Evolutionary conservation across 2,888 invertebrate species (phyloP).

Genomic region (Rhingia rostrata): DNA sequence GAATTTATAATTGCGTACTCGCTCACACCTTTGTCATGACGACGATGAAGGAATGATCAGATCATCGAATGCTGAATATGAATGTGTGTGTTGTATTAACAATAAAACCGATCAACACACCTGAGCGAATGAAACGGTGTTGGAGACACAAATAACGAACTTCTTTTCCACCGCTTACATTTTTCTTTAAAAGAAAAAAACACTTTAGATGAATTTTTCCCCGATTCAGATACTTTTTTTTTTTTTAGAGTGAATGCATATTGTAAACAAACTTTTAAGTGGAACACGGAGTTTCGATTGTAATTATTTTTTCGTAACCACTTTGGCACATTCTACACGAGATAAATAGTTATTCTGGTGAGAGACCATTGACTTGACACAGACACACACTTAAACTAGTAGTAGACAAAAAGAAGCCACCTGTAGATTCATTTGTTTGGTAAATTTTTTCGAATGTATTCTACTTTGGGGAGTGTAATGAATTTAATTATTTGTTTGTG

Average conservation of each 20-base stretch:
- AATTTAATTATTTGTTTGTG: constrained; percentile 3
- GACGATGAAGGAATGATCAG: constrained; percentile 20
- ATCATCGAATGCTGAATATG: constrained; percentile 21
- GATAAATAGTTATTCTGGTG: constrained; percentile 18
- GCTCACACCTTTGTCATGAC: constrained; percentile 58
- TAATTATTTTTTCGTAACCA: constrained; percentile 17
- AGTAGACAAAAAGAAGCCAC: constrained; percentile 56
- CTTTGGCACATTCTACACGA: constrained; percentile 2
- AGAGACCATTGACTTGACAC: constrained; percentile 37
- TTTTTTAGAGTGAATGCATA: constrained; percentile 1
- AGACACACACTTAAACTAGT: constrained; percentile 6
- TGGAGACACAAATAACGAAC: constrained; percentile 20
- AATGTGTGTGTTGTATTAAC: constrained; percentile 10
- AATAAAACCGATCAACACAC: constrained; percentile 57
- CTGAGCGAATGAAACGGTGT: constrained; percentile 57
- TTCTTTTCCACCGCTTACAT: constrained; percentile 45
- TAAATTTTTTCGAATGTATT: constrained; percentile 20
- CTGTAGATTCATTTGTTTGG: constrained; percentile 61
- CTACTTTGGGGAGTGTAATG: background rate
- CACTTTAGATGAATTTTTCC: constrained; percentile 12
- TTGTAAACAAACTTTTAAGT: constrained; percentile 17
- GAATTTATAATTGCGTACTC: constrained; percentile 4
- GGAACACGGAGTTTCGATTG: constrained; percentile 1
- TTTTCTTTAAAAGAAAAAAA: constrained; percentile 26
- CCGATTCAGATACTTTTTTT: background rate